Percentiles rank a stretch among this genome's conserved stretches.
Evolutionary conservation across 2,797 vertebrate genomes (phyloP).

Genomic region (Spinus pinus): DNA sequence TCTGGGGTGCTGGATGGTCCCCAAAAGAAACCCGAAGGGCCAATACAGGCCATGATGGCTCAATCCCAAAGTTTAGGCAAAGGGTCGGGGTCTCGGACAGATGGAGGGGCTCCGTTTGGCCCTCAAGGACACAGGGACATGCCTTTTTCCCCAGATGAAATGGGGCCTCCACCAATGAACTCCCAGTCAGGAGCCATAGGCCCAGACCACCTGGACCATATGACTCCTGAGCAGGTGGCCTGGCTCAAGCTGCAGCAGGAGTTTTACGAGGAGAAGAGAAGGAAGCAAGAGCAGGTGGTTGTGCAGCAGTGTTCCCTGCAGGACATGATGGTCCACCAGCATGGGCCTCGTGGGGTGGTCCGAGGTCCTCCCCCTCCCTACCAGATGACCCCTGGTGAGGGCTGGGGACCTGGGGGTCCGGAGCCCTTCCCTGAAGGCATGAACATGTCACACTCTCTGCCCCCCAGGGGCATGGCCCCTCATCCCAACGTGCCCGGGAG

Average conservation of each 20-base stretch:
- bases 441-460: constrained; percentile 82
- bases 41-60: constrained; percentile 97
- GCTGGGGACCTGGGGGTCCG: constrained; percentile 88
- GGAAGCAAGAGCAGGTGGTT: constrained; percentile 93
- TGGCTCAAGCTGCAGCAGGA: constrained; percentile 99
- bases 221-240: constrained; percentile 97
- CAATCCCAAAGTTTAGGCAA: constrained; percentile 97
- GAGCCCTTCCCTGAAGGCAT: constrained; percentile 94
- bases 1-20: constrained; percentile 78
- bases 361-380: constrained; percentile 95
- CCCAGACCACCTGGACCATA: constrained; percentile 91
- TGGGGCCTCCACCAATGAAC: constrained; percentile 88
- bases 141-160: constrained; percentile 94
- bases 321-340: constrained; percentile 97
- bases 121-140: constrained; percentile 93
- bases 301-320: constrained; percentile 93
- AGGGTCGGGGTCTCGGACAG: constrained; percentile 89
- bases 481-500: constrained; percentile 80
- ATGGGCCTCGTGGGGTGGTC: constrained; percentile 91
- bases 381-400: constrained; percentile 93
- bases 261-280: constrained; percentile 97
- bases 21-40: constrained; percentile 88
- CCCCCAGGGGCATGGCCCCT: constrained; percentile 89
- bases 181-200: constrained; percentile 80
- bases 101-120: constrained; percentile 90